phyloP scores from a whole-genome alignment of 2,888 invertebrate species.

The Conomelus anceps region DNA sequence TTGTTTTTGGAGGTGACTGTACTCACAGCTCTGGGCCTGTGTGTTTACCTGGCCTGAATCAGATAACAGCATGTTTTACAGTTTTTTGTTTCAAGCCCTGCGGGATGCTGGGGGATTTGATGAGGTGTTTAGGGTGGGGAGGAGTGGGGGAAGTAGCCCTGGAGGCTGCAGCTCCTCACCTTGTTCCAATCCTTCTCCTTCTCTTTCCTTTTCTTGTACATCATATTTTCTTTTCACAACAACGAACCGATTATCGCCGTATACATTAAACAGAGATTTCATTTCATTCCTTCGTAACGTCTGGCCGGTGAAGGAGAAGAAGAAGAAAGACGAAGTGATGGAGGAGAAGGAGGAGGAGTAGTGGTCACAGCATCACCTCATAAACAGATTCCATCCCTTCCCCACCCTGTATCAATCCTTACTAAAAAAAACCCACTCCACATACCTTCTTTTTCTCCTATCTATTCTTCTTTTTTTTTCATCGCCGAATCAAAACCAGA shows the following conservation, averaged over 20 bases:
- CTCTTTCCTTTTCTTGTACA: not conserved
- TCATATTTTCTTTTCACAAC: not conserved
- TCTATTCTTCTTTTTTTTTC: not conserved
- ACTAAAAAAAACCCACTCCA: not conserved
- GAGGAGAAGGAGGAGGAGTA: not conserved
- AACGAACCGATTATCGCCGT: not conserved
- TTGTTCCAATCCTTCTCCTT: no score
- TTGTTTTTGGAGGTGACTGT: conserved; percentile 1
- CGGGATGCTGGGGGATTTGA: not conserved
- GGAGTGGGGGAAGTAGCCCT: not conserved
- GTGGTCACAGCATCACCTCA: not conserved
- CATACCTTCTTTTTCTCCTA: not conserved
- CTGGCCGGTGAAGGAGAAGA: not conserved
- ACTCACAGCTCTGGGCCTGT: not conserved
- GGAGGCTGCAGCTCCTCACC: not conserved
- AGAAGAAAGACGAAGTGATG: not conserved
- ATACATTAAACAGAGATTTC: conserved; percentile 10
- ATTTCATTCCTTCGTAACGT: not conserved
- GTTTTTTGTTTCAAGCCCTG: conserved; percentile 9
- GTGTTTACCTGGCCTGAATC: conserved; percentile 12
- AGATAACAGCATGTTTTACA: conserved; percentile 12
- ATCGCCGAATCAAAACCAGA: not conserved
- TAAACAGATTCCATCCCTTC: not conserved
- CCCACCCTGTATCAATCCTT: not conserved
- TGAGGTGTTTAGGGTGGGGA: not conserved